phyloP scores from a whole-genome alignment of 2,113 vertebrate genomes.

The Hippopotamus amphibius region DNA sequence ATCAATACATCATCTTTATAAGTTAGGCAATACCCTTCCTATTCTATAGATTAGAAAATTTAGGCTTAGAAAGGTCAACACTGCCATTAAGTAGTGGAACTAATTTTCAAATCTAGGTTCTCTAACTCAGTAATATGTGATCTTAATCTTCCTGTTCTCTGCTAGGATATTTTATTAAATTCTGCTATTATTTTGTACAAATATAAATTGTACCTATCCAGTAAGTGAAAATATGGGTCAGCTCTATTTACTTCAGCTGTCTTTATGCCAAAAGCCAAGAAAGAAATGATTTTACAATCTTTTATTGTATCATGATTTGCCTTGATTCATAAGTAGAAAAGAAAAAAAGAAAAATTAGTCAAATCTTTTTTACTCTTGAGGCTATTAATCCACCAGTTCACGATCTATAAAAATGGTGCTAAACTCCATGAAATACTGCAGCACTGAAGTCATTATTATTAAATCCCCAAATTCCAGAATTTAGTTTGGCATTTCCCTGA shows the following conservation, averaged over 20 bases:
- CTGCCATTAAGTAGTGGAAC: not conserved
- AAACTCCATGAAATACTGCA: not conserved
- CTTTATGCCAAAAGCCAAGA: not conserved
- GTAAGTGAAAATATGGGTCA: not conserved
- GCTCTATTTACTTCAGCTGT: not conserved
- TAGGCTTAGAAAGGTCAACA: not conserved
- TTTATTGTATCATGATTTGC: not conserved
- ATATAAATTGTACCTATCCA: not conserved
- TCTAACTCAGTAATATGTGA: not conserved
- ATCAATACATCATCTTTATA: not conserved
- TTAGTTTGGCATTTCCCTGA: slow-evolving; percentile 6
- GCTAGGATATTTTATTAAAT: not conserved
- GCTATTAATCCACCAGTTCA: not conserved
- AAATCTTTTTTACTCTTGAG: not conserved
- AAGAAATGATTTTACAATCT: not conserved
- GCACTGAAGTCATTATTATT: not conserved
- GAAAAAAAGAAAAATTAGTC: not conserved
- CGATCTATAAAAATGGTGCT: not conserved
- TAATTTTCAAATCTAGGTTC: not conserved
- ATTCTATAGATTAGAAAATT: not conserved
- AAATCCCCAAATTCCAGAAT: slow-evolving; percentile 48
- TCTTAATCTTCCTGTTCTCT: not conserved
- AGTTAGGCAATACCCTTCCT: not conserved
- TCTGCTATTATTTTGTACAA: slow-evolving; percentile 2
- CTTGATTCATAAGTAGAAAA: slow-evolving; percentile 16